Base-by-base conservation (phyloP, 1,140 invertebrate genomes). In the Octopus bimaculoides region DNA sequence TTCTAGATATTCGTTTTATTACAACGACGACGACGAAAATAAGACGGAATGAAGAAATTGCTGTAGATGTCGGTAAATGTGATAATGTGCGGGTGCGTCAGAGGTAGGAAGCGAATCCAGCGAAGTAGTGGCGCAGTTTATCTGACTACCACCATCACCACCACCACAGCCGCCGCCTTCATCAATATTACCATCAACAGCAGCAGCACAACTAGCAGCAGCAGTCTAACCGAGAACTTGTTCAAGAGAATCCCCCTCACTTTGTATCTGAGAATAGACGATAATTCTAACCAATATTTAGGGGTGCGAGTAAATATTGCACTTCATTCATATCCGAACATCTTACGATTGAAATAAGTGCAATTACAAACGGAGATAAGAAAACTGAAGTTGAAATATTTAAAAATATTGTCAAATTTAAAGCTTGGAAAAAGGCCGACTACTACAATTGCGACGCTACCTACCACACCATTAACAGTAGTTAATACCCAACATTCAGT, bases 401-500 rank as follows among this genome's bases (percentile, higher is more conserved):
- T 52, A 52, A 52, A 53, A 69, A 71, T 78, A 73, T 78, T n/a
- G 20, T 17, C 7, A 9, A 8, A 69, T 78, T 71, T 17, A 54
- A 52, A 20, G 61, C 61, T 71, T 12, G 10, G 14, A 61, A 66
- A 69, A 54, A 26, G 10, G n/a, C 41, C 54, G 54, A 55, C 71
- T 75, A 53, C 55, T n/a, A 54, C 10, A 74, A 55, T 75, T 75
- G 54, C 54, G 55, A 41, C 54, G 71, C 74, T 53, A 56, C 54
- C 53, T 75, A n/a, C 53, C 41, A 52, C 54, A 17, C 56, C 56
- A 61, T 61, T 61, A 69, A 73, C 14, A 73, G 61, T 82, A 78
- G 73, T 61, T 74, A 77, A 80, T 80, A 78, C 78, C 78, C 80
- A 76, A 80, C 77, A 82, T 82, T 81, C 80, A 73, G 69, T 77